Evolutionary conservation across 2,113 vertebrate genomes (phyloP).

Genomic region (Tupaia chinensis): DNA sequence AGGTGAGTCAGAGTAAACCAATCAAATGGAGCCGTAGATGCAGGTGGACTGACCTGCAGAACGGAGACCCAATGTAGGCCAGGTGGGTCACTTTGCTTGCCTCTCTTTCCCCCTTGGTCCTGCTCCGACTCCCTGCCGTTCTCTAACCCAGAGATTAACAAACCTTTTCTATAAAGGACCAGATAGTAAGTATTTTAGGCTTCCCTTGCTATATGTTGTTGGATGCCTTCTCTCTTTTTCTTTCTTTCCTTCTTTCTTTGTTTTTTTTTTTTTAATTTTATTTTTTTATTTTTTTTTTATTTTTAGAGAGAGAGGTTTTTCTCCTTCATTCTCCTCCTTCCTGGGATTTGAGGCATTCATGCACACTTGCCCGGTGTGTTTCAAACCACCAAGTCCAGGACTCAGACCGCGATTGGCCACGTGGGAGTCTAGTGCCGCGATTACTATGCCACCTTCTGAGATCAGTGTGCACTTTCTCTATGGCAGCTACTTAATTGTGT

Average conservation of each 20-base stretch:
- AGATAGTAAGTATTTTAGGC: background rate
- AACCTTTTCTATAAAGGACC: background rate
- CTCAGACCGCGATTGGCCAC: no score
- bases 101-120: background rate
- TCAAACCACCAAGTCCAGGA: no score
- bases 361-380: no score
- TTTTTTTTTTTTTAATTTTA: no score
- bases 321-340: no score
- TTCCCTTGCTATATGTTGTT: background rate
- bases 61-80: background rate
- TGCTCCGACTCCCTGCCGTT: fast-evolving
- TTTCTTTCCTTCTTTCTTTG: no score
- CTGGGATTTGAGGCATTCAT: no score
- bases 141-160: background rate
- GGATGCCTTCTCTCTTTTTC: no score
- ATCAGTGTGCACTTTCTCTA: background rate
- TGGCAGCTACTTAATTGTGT: background rate
- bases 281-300: no score
- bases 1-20: background rate
- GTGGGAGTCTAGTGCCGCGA: no score
- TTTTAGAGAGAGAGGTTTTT: no score
- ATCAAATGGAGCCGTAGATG: background rate
- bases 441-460: no score
- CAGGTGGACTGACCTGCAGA: background rate
- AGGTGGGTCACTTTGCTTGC: background rate